phyloP scores from a whole-genome alignment of 2,888 invertebrate species.

The Physocephala rufipes region DNA sequence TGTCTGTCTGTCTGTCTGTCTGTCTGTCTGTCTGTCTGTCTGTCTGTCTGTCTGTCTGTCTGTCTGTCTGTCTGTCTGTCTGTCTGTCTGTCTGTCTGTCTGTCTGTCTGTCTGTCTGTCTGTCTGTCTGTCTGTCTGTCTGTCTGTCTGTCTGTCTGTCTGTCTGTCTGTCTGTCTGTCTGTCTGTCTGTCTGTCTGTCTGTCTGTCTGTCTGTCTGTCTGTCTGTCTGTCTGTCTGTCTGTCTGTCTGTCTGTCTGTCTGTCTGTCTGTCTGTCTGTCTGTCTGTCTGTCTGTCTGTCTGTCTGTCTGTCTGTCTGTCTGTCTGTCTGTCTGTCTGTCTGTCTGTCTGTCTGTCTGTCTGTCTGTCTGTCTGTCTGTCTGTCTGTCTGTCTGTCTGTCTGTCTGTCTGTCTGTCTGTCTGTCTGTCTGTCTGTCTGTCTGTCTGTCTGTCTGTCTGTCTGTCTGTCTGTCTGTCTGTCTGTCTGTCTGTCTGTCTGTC shows the following conservation, averaged over 20 bases:
- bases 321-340: conserved; percentile 16
- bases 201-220: conserved; percentile 15
- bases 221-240: conserved; percentile 13
- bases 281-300: conserved; percentile 13
- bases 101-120: conserved; percentile 13
- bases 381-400: background rate
- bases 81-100: background rate
- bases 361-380: background rate
- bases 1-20: conserved; percentile 16
- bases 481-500: background rate
- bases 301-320: conserved; percentile 15
- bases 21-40: conserved; percentile 3
- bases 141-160: background rate
- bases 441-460: background rate
- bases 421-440: background rate
- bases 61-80: background rate
- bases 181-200: conserved; percentile 13
- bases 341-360: conserved; percentile 4
- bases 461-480: background rate
- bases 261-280: conserved; percentile 16
- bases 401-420: background rate
- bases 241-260: conserved; percentile 8
- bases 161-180: conserved; percentile 13
- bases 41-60: background rate
- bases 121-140: conserved; percentile 8